Conservation (phyloP, 2,797 vertebrate species). For the Poliocrania exsul region DNA sequence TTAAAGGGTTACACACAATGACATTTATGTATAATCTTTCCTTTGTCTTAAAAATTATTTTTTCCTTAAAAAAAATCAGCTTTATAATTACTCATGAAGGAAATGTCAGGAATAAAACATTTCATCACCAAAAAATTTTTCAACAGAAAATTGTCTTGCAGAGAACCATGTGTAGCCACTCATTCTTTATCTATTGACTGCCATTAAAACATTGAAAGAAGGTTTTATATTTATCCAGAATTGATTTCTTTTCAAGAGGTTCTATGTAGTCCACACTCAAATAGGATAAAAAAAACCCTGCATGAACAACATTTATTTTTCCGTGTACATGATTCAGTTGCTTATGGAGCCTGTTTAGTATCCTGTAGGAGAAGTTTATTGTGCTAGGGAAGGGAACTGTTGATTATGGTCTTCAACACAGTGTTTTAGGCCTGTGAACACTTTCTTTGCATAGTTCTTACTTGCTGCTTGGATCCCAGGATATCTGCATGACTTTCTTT, state of each 20-base stretch:
- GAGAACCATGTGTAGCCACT: neutral
- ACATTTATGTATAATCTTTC: neutral
- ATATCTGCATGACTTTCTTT: neutral
- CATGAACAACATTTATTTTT: neutral
- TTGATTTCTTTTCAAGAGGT: neutral
- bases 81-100: neutral
- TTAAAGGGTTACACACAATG: neutral
- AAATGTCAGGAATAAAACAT: neutral
- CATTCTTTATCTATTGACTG: neutral
- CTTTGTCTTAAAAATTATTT: neutral
- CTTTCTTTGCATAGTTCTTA: neutral
- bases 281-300: neutral
- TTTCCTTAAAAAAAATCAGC: neutral
- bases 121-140: neutral
- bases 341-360: neutral
- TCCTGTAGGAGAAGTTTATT: neutral
- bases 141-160: neutral
- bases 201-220: neutral
- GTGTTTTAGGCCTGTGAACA: neutral
- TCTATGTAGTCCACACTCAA: neutral
- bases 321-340: neutral
- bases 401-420: neutral
- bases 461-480: neutral
- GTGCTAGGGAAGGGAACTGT: neutral
- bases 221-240: neutral